Percentiles rank a stretch among this genome's conserved stretches.
phyloP scores from a whole-genome alignment of 1,140 invertebrate species.

The Bombus pascuorum region DNA sequence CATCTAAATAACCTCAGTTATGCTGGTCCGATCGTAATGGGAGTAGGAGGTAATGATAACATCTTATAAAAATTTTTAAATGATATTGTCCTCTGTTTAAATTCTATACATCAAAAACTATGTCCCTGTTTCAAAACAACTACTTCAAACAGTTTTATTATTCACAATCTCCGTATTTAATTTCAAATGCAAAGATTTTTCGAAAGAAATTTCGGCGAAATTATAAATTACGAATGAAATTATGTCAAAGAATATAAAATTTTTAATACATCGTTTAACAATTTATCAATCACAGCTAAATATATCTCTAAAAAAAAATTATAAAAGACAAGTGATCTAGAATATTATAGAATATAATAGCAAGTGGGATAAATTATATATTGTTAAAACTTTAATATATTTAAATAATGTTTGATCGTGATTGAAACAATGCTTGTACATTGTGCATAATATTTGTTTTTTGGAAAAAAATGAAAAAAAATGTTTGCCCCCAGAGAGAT shows the following conservation, averaged over 20 bases:
- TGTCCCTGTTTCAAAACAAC: background rate
- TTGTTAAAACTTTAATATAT: background rate
- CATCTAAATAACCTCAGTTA: constrained; percentile 95
- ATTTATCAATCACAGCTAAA: background rate
- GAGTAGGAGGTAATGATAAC: constrained; percentile 89
- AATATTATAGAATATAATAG: background rate
- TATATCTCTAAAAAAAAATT: background rate
- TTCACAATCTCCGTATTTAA: no score
- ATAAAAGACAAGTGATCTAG: background rate
- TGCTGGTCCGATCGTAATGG: constrained; percentile 96
- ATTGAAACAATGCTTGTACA: background rate
- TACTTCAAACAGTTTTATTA: background rate
- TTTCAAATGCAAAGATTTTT: no score
- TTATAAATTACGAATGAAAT: background rate
- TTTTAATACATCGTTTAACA: background rate
- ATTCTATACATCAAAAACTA: background rate
- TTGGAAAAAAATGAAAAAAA: constrained; percentile 50
- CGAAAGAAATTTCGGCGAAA: background rate
- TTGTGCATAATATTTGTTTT: background rate
- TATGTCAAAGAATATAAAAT: background rate
- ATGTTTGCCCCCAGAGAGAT: constrained; percentile 88
- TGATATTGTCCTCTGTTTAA: background rate
- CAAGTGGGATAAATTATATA: background rate
- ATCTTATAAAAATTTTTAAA: background rate
- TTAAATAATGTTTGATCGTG: background rate